Evolutionary conservation across 2,888 invertebrate genomes (phyloP).

Genomic region (Hymenopus coronatus): DNA sequence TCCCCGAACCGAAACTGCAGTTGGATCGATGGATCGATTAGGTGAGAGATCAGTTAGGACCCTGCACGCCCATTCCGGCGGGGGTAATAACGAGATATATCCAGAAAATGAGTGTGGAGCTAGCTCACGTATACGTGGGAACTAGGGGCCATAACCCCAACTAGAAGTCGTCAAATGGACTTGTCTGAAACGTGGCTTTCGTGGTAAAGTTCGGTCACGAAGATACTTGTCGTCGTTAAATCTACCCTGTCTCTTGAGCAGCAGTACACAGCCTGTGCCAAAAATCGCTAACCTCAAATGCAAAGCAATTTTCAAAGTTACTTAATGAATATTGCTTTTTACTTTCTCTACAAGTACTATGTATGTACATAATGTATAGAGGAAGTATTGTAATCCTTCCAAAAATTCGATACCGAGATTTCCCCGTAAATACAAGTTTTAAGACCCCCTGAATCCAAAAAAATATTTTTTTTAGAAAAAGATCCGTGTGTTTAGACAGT

Average conservation of each 20-base stretch:
- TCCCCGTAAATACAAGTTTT: too few relatives aligned
- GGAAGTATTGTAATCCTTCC: too few relatives aligned
- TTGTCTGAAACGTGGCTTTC: background rate
- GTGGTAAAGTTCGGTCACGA: background rate
- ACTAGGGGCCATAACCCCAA: background rate
- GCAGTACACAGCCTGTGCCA: background rate
- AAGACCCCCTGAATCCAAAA: too few relatives aligned
- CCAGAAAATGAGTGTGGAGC: background rate
- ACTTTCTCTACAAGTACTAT: too few relatives aligned
- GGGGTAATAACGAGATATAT: background rate
- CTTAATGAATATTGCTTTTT: too few relatives aligned
- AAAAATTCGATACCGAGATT: too few relatives aligned
- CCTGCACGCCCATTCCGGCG: background rate
- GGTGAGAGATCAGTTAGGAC: background rate
- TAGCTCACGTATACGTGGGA: background rate
- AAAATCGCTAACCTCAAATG: background rate
- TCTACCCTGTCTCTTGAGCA: background rate
- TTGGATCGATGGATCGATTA: background rate
- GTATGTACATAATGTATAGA: too few relatives aligned
- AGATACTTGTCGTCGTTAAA: background rate
- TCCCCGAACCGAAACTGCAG: background rate
- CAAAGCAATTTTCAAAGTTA: too few relatives aligned
- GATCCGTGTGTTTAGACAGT: too few relatives aligned
- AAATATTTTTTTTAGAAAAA: too few relatives aligned
- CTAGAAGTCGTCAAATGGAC: background rate